phyloP scores from a whole-genome alignment of 2,797 vertebrate species.

The Hydrophis major region DNA sequence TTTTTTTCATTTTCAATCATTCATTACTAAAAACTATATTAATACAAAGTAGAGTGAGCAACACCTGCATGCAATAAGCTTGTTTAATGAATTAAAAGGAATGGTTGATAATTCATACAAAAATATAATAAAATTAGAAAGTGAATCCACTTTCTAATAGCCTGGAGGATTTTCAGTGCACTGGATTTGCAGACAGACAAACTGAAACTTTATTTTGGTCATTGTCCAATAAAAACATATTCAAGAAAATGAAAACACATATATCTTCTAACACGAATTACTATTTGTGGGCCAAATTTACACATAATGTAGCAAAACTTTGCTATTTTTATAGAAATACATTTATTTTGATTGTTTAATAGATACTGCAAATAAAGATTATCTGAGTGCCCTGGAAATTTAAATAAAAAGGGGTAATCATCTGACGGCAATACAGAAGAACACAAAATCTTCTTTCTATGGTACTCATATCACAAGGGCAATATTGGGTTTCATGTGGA shows the following conservation, averaged over 20 bases:
- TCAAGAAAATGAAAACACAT: too few species aligned
- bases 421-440: neutral
- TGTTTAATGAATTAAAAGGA: neutral
- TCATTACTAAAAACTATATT: neutral
- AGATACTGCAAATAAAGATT: too few species aligned
- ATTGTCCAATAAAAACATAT: too few species aligned
- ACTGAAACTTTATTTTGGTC: neutral
- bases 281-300: too few species aligned
- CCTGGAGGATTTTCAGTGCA: neutral
- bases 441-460: neutral
- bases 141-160: neutral
- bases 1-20: neutral
- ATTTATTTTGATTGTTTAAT: too few species aligned
- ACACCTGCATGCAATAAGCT: neutral
- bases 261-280: too few species aligned
- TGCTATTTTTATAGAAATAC: too few species aligned
- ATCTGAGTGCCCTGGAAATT: neutral
- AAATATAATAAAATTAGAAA: neutral
- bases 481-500: neutral
- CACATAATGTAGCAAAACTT: too few species aligned
- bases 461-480: neutral
- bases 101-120: neutral
- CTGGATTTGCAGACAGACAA: neutral
- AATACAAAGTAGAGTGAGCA: neutral
- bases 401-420: neutral